A percentile compares a stretch with the other conserved stretches of the same genome.
phyloP scores from a whole-genome alignment of 2,113 vertebrate genomes.

The Corydoras maculifer region DNA sequence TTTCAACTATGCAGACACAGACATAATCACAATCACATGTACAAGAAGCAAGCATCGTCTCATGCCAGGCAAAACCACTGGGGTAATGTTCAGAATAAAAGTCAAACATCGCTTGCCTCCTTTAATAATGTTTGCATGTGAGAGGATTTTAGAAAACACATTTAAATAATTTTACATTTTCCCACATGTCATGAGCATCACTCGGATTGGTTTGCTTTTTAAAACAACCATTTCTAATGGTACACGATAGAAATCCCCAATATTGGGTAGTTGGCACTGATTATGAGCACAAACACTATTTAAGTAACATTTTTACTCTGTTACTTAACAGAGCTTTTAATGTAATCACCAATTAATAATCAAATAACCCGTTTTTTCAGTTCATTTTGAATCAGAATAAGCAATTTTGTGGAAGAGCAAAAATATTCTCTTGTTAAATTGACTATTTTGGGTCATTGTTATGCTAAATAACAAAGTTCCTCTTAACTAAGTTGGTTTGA shows the following conservation, averaged over 20 bases:
- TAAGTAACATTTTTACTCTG: not conserved
- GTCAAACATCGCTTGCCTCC: not conserved
- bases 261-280: not conserved
- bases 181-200: not conserved
- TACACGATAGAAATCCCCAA: not conserved
- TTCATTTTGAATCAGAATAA: too few relatives aligned
- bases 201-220: not conserved
- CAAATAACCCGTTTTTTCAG: too few relatives aligned
- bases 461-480: too few relatives aligned
- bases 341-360: too few relatives aligned
- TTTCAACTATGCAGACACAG: constrained; percentile 68
- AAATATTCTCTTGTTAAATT: too few relatives aligned
- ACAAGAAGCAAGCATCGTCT: constrained; percentile 29
- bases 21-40: constrained; percentile 36
- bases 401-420: too few relatives aligned
- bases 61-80: constrained; percentile 9
- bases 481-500: too few relatives aligned
- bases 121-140: not conserved
- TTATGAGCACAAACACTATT: not conserved
- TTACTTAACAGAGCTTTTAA: too few relatives aligned
- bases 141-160: not conserved
- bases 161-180: not conserved
- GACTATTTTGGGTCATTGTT: too few relatives aligned
- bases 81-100: not conserved
- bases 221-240: too few relatives aligned